Base-by-base conservation (phyloP, 1,140 invertebrate genomes). In the Dendroctonus ponderosae region DNA sequence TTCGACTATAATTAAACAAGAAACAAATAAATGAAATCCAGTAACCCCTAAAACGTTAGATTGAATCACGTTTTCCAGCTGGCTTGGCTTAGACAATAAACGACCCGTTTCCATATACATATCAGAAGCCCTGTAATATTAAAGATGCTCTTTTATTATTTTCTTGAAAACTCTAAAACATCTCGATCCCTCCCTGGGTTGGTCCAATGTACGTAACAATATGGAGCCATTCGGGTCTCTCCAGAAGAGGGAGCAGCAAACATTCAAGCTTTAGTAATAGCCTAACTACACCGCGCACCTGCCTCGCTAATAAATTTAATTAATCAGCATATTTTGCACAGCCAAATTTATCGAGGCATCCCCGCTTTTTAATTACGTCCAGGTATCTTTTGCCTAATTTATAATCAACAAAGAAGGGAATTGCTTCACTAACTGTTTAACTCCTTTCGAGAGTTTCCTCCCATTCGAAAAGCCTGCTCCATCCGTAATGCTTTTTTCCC, bases 251-350 rank as follows among this genome's bases (percentile, higher is more conserved):
- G 64, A 57, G 56, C 64, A 59, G 15, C 57, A 44, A 58, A 60
- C 59, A 62, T 67, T 67, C 53, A 46, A 59, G 50, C 51, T 62
- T 62, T 57, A 62, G 66, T 67, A 62, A 67, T 62, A 67, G 59
- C 66, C 58, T 12, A 67, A 67, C 50, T 62, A 67, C 58, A 66
- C 6, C 15, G 50, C 49, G 50, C 66, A 67, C 66, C 66, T 67
- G 66, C 58, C 52, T 43, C 52, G 51, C 58, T 62, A 62, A 67
- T 67, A 67, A 67, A 67, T 67, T 67, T 62, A 67, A 67, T 67
- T 67, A 67, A 67, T 67, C 66, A 56, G 66, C 56, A 60, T 62
- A 67, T 67, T 67, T 62, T 67, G 42, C 38, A 42, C 58, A 41
- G 66, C 51, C 66, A 62, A 67, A 62, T 67, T 67, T 59, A 56